Conservation (phyloP, 2,797 vertebrate genomes). For the Nasua narica region DNA sequence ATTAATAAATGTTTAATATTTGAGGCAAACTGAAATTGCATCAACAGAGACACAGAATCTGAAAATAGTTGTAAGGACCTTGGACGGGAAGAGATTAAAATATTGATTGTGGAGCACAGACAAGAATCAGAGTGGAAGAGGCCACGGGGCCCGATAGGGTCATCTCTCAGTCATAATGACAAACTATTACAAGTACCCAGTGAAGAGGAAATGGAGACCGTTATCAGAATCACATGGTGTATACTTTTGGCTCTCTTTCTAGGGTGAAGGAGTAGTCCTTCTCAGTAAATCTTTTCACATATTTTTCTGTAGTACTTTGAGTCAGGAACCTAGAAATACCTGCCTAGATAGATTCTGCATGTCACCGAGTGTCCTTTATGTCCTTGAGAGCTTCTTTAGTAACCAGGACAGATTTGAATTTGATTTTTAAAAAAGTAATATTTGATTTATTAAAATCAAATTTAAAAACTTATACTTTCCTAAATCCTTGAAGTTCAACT, state of each 20-base stretch:
- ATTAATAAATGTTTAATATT: conserved; percentile 30
- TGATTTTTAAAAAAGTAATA: not conserved
- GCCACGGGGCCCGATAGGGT: not conserved
- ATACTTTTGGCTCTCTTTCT: not conserved
- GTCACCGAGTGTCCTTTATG: not conserved
- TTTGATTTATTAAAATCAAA: not conserved
- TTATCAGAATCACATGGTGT: too few relatives aligned
- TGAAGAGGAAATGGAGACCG: not conserved
- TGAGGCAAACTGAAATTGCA: not conserved
- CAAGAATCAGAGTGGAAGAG: not conserved
- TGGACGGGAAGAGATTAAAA: not conserved
- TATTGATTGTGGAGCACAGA: not conserved
- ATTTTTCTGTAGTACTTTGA: not conserved
- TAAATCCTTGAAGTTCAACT: not conserved
- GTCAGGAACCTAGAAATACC: not conserved
- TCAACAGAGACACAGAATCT: not conserved
- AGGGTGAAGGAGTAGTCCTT: not conserved
- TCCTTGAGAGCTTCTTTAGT: not conserved
- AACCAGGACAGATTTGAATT: not conserved
- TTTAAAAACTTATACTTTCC: not conserved
- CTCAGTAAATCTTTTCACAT: not conserved
- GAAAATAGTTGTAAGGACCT: not conserved
- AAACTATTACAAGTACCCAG: not conserved
- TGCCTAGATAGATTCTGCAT: not conserved
- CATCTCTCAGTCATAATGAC: not conserved